These are phyloP conservation scores for Zootermopsis nevadensis DNA, from an alignment of 2,888 invertebrate genomes.

Conservation along the genomic window DNA sequence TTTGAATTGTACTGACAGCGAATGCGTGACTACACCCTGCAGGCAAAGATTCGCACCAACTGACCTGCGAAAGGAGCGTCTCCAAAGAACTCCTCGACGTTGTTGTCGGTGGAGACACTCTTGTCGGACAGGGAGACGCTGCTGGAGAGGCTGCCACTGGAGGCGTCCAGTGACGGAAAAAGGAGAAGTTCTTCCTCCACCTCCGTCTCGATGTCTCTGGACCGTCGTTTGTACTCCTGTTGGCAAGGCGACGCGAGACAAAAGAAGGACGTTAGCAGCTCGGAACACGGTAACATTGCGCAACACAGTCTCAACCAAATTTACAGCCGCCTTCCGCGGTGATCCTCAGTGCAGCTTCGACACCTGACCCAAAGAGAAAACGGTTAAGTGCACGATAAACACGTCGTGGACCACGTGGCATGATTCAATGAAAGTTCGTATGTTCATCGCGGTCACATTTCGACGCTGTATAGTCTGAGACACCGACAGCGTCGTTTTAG, in stretches of 20 bases:
- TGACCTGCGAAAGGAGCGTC: constrained; percentile 91
- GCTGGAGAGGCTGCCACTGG: constrained; percentile 80
- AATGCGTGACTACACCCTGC: background rate
- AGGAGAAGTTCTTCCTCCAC: constrained; percentile 71
- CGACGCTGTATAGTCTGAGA: too few species aligned
- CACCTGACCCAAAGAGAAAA: too few species aligned
- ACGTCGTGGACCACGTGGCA: too few species aligned
- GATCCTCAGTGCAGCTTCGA: too few species aligned
- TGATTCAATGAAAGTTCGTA: too few species aligned
- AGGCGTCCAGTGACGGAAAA: constrained; percentile 65
- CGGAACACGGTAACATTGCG: constrained; percentile 23
- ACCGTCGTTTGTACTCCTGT: constrained; percentile 86
- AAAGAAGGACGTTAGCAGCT: constrained; percentile 25
- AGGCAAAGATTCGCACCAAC: constrained; percentile 56
- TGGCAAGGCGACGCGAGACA: constrained; percentile 49
- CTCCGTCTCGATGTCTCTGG: constrained; percentile 87
- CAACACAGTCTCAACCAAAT: background rate
- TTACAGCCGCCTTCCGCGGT: background rate
- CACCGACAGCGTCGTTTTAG: too few species aligned
- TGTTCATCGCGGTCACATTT: too few species aligned
- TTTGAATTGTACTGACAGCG: too few species aligned
- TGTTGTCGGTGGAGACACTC: constrained; percentile 83
- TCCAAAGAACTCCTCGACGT: constrained; percentile 80
- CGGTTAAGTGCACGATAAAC: too few species aligned
- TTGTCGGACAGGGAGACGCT: constrained; percentile 78